Evolutionary conservation across 2,113 vertebrate species (phyloP).

Genomic region (Pachyramphus minor): DNA sequence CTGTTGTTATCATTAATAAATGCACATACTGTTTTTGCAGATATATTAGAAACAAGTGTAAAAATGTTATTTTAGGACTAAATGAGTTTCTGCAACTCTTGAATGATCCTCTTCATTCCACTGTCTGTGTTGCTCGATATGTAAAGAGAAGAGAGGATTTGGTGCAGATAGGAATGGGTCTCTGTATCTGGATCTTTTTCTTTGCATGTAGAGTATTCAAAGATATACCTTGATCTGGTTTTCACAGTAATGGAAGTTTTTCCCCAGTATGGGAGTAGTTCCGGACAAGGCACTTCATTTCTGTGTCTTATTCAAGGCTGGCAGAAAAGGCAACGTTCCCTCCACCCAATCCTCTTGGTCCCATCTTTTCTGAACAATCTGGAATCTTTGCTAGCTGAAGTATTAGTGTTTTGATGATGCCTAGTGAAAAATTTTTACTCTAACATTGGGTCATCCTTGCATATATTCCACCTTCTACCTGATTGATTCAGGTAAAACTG

Average conservation of each 20-base stretch:
- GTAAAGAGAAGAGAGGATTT: neutral
- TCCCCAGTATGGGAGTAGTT: neutral
- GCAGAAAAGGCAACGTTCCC: neutral
- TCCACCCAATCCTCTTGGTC: neutral
- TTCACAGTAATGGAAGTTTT: neutral
- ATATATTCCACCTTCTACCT: neutral
- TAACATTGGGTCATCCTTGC: neutral
- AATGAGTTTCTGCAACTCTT: neutral
- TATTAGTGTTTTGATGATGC: neutral
- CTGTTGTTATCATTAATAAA: neutral
- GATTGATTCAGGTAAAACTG: neutral
- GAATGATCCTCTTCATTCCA: neutral
- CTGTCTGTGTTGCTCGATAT: neutral
- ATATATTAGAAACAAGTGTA: neutral
- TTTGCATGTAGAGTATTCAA: neutral
- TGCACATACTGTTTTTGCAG: neutral
- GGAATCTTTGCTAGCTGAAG: neutral
- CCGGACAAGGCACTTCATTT: neutral
- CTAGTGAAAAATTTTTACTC: neutral
- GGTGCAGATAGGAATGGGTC: neutral
- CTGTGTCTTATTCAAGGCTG: neutral
- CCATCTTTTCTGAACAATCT: neutral
- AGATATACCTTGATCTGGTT: neutral
- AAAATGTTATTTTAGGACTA: neutral
- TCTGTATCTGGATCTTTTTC: neutral